These are phyloP conservation scores for Trinectes maculatus DNA, from an alignment of 2,113 vertebrate genomes.

Conservation along the genomic window DNA sequence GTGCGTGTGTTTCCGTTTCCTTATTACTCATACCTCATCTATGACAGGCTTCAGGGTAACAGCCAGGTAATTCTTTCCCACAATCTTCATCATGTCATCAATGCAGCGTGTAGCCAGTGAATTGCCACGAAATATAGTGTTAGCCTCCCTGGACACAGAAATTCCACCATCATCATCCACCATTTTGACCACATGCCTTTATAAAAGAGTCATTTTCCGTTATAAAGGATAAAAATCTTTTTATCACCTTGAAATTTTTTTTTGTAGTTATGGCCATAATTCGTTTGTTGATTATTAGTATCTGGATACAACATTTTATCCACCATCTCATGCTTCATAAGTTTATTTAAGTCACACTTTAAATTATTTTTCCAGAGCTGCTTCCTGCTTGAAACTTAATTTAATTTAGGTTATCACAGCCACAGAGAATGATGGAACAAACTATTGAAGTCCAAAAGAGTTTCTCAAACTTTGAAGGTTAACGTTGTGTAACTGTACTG, in stretches of 20 bases:
- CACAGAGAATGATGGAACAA: not conserved
- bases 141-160: conserved; percentile 88
- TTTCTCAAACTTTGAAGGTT: not conserved
- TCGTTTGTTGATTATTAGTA: no score
- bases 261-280: no score
- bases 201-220: not conserved
- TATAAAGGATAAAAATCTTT: not conserved
- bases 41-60: conserved; percentile 94
- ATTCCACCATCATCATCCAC: not conserved
- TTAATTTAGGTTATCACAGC: not conserved
- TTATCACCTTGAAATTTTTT: no score
- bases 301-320: not conserved
- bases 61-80: conserved; percentile 95
- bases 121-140: conserved; percentile 97
- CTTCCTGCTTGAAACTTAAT: conserved; percentile 3
- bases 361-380: conserved; percentile 7
- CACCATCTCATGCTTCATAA: not conserved
- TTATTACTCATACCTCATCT: conserved; percentile 87
- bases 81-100: conserved; percentile 99
- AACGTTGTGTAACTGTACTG: not conserved
- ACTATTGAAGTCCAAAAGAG: not conserved
- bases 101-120: conserved; percentile 95
- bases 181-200: not conserved
- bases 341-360: not conserved
- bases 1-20: not conserved